These are phyloP conservation scores for Electrona antarctica DNA, from an alignment of 2,113 vertebrate species.

Conservation along the genomic window DNA sequence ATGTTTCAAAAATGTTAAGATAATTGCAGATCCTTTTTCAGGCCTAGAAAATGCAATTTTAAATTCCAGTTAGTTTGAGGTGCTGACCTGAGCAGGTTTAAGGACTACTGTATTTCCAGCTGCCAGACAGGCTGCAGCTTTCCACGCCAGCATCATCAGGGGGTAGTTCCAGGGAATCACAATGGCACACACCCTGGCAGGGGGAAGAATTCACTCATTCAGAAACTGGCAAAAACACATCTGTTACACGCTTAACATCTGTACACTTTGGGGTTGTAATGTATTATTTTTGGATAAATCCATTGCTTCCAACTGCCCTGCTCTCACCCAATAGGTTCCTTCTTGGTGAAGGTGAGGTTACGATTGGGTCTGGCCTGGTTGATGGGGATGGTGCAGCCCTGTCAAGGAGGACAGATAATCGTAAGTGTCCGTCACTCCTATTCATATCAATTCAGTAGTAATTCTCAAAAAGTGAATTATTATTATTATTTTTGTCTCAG, in stretches of 20 bases:
- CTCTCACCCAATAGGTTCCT: slow-evolving; percentile 83
- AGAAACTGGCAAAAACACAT: not conserved
- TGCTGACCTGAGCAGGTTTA: slow-evolving; percentile 86
- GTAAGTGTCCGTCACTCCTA: too few species aligned
- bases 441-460: too few species aligned
- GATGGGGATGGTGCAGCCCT: slow-evolving; percentile 85
- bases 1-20: too few species aligned
- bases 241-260: not conserved
- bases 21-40: too few species aligned
- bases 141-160: slow-evolving; percentile 91
- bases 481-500: too few species aligned
- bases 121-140: slow-evolving; percentile 85
- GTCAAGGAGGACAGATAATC: not conserved
- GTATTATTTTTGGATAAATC: too few species aligned
- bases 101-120: slow-evolving; percentile 88
- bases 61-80: too few species aligned
- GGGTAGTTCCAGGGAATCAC: slow-evolving; percentile 92
- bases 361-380: slow-evolving; percentile 86
- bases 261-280: too few species aligned
- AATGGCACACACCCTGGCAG: slow-evolving; percentile 84
- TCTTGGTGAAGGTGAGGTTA: slow-evolving; percentile 83
- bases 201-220: not conserved
- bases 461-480: too few species aligned
- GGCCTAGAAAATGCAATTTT: too few species aligned
- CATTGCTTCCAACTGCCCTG: too few species aligned